Base-by-base conservation (phyloP, 2,113 vertebrate genomes). In the Lichenostomus cassidix region DNA sequence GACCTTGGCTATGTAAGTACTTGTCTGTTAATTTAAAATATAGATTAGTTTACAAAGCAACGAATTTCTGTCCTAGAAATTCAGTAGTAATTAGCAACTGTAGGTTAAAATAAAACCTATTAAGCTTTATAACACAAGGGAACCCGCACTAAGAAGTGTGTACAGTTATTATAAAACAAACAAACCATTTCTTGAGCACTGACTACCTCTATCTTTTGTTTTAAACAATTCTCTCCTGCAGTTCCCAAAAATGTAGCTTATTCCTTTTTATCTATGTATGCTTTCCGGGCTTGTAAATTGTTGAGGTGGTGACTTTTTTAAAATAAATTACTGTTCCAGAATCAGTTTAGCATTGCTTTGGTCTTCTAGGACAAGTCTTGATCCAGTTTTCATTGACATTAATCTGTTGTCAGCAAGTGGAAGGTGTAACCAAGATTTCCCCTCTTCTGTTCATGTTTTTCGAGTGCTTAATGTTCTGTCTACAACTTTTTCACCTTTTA, bases 11-110 rank as follows among this genome's bases (percentile, higher is more conserved):
- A 13, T 77, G 56, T 65, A 85, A 75, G 15, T 85, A 71, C 25
- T 68, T 76, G 58, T 53, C 58, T n/a, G 22, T 90, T 91, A 79
- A 60, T 90, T 93, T 76, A 68, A 87, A 95, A 63, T 85, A 82
- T 13, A 64, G 78, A 78, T 85, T 31, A 33, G 15, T 75, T 91
- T 90, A 76, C 39, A 56, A 91, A 28, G 37, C 73, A 90, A 68
- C 3, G 3, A 55, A 79, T 87, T 87, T 70, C 65, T 85, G 47
- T 91, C 52, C 44, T 82, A 60, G 39, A 41, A 90, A 19, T 82
- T 87, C 14, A 55, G 82, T 87, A 63, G 35, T 82, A 75, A 64
- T 82, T 95, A 90, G 41, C 62, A 92, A 52, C 27, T 56, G 22
- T 64, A 64, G 33, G 15, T 83, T 68, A 87, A 84, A 91, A 50